Percentiles rank a stretch among this genome's conserved stretches.
These are phyloP conservation scores for Tetranychus truncatus DNA, from an alignment of 2,888 invertebrate genomes.

Conservation along the genomic window DNA sequence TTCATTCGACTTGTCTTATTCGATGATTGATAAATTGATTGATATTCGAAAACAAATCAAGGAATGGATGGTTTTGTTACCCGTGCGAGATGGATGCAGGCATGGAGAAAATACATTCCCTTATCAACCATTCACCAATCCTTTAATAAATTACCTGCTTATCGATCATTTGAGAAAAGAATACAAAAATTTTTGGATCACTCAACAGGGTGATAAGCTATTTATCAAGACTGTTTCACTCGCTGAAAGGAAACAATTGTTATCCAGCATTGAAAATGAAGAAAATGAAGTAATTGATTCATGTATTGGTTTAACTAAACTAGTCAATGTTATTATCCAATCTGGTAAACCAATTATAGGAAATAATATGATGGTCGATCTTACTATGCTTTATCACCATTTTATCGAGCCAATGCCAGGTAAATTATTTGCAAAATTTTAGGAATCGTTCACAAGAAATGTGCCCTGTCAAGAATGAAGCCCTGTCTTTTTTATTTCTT, in stretches of 20 bases:
- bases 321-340: constrained; percentile 43
- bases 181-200: constrained; percentile 5
- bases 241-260: constrained; percentile 32
- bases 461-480: too few species aligned
- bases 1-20: not conserved
- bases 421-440: constrained; percentile 38
- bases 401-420: constrained; percentile 43
- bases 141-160: not conserved
- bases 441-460: too few species aligned
- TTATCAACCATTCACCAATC: not conserved
- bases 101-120: not conserved
- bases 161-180: constrained; percentile 4
- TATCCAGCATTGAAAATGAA: not conserved
- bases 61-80: not conserved
- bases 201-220: not conserved
- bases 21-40: not conserved
- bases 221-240: constrained; percentile 31
- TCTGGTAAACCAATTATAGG: constrained; percentile 52
- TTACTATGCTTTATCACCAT: constrained; percentile 49
- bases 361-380: constrained; percentile 53
- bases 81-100: not conserved
- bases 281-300: constrained; percentile 33
- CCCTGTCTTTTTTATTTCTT: too few species aligned
- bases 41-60: not conserved
- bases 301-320: constrained; percentile 46